A percentile compares a stretch with the other conserved stretches of the same genome.
phyloP scores from a whole-genome alignment of 92 coral and sea anemone genomes.

The Umimayanthus chanpuru region DNA sequence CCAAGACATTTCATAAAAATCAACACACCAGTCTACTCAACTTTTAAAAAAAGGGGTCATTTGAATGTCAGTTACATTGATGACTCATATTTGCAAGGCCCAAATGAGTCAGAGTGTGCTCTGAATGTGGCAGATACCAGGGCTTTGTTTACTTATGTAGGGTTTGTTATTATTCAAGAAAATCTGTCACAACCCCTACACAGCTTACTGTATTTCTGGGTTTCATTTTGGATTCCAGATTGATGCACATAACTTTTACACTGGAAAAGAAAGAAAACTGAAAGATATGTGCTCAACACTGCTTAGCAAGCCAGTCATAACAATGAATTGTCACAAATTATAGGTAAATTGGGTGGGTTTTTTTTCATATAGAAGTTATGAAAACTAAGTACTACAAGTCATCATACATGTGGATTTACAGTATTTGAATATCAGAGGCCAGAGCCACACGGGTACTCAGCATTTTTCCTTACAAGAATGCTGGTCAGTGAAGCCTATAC shows the following conservation, averaged over 20 bases:
- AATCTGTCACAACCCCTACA: constrained; percentile 46
- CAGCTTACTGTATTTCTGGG: constrained; percentile 52
- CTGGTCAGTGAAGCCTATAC: no score
- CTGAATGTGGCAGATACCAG: constrained; percentile 29
- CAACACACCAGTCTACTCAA: constrained; percentile 46
- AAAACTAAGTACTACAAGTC: no score
- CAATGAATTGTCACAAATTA: constrained; percentile 48
- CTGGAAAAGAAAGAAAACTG: constrained; percentile 47
- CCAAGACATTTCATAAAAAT: constrained; percentile 29
- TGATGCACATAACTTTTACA: constrained; percentile 52
- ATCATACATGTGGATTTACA: no score
- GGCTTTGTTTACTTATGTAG: constrained; percentile 47
- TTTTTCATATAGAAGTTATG: no score
- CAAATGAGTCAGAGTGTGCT: constrained; percentile 29
- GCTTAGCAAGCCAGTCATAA: not conserved
- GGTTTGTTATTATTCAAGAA: constrained; percentile 34
- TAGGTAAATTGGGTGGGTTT: constrained; percentile 58
- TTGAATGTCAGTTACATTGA: constrained; percentile 47
- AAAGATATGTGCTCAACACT: constrained; percentile 39
- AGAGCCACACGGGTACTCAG: no score
- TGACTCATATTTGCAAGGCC: constrained; percentile 44
- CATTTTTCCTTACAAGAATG: no score
- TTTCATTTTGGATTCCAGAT: constrained; percentile 46
- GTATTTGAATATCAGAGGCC: no score
- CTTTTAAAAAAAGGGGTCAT: constrained; percentile 44